These are phyloP conservation scores for Echeneis naucrates DNA, from an alignment of 2,797 vertebrate genomes.

Conservation along the genomic window DNA sequence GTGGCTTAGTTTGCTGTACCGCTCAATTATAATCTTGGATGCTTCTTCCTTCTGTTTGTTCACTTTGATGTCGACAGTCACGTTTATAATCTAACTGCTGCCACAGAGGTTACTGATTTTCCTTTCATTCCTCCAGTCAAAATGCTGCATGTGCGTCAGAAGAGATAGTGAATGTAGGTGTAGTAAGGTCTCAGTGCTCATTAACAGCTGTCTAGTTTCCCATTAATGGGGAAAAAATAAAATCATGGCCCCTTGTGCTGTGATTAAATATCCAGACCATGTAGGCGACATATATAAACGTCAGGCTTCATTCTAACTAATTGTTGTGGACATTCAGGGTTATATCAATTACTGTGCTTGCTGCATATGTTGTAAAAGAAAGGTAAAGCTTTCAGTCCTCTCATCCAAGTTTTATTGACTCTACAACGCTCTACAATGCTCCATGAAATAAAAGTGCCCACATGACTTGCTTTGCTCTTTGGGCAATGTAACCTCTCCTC, in stretches of 20 bases:
- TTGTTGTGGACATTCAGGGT: constrained; percentile 18
- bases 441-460: constrained; percentile 73
- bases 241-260: constrained; percentile 1
- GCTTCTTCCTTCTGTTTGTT: constrained; percentile 51
- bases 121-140: constrained; percentile 10
- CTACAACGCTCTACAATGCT: constrained; percentile 54
- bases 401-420: constrained; percentile 67
- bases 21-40: constrained; percentile 52
- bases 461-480: constrained; percentile 46
- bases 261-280: constrained; percentile 32
- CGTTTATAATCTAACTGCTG: constrained; percentile 58
- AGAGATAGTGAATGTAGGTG: constrained; percentile 48
- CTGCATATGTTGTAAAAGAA: constrained; percentile 17
- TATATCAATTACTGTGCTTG: constrained; percentile 16
- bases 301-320: neutral
- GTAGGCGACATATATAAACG: constrained; percentile 41
- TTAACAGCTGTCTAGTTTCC: constrained; percentile 56
- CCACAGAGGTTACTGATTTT: constrained; percentile 30
- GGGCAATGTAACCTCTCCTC: constrained; percentile 30
- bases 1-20: constrained; percentile 59
- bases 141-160: constrained; percentile 11
- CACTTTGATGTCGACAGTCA: constrained; percentile 61
- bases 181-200: constrained; percentile 44
- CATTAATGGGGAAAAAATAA: constrained; percentile 44
- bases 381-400: constrained; percentile 56